phyloP scores from a whole-genome alignment of 2,797 vertebrate species.

The Sitta carolinensis region DNA sequence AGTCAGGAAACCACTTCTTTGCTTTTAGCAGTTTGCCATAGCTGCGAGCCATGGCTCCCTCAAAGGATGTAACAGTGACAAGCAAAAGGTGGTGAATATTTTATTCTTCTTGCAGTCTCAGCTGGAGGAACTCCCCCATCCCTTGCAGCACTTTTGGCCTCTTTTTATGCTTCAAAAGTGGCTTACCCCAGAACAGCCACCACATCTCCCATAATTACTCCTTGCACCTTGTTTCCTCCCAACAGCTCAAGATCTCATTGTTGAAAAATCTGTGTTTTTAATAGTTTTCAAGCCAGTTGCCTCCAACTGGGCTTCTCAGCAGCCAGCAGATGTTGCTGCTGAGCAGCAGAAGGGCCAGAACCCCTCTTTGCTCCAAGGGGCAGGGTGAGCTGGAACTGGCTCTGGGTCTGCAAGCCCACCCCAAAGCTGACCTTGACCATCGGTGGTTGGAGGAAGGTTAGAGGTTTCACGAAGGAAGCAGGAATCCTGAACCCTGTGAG shows the following conservation, averaged over 20 bases:
- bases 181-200: not conserved
- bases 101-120: not conserved
- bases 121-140: not conserved
- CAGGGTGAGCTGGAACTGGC: not conserved
- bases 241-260: not conserved
- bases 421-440: not conserved
- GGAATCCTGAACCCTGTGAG: not conserved
- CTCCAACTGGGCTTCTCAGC: not conserved
- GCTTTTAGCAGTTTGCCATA: not conserved
- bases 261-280: not conserved
- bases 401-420: not conserved
- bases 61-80: not conserved
- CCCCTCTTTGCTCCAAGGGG: not conserved
- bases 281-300: not conserved
- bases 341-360: slow-evolving; percentile 21
- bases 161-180: not conserved
- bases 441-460: no score
- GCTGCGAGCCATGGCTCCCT: not conserved
- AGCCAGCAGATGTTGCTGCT: slow-evolving; percentile 61
- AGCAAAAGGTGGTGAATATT: not conserved
- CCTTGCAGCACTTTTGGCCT: not conserved
- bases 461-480: not conserved
- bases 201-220: not conserved
- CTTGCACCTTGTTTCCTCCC: not conserved
- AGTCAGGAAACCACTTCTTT: not conserved